Conservation (phyloP, 1,140 invertebrate species). For the Drosophila obscura region DNA sequence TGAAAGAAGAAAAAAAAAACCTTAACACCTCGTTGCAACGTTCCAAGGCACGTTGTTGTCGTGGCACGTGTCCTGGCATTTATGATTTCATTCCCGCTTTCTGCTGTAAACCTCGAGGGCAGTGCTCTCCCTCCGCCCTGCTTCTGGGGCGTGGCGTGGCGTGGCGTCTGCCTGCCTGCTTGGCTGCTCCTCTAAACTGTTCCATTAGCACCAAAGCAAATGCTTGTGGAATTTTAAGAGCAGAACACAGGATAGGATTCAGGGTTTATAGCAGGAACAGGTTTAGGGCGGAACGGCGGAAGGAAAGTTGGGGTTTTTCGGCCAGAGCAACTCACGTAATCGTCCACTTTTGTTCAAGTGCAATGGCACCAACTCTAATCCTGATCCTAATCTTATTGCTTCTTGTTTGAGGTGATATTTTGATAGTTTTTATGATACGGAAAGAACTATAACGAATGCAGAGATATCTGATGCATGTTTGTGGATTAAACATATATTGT, state of each 20-base stretch:
- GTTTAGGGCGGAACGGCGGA: neutral
- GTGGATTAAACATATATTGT: no score
- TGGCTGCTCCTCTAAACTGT: slow-evolving; percentile 60
- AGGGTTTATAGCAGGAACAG: neutral
- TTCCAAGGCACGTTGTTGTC: slow-evolving; percentile 34
- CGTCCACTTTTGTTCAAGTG: no score
- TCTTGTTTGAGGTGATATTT: no score
- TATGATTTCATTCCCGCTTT: slow-evolving; percentile 70
- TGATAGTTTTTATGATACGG: no score
- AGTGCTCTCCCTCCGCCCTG: slow-evolving; percentile 24
- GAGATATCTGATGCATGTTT: no score
- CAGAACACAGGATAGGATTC: slow-evolving; percentile 17
- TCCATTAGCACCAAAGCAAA: slow-evolving; percentile 63
- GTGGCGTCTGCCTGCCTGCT: slow-evolving; percentile 23
- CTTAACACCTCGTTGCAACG: slow-evolving; percentile 68
- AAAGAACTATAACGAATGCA: no score
- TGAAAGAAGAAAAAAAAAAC: neutral
- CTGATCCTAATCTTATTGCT: no score
- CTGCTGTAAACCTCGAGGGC: slow-evolving; percentile 17
- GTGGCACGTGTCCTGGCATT: slow-evolving; percentile 70
- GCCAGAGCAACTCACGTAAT: no score
- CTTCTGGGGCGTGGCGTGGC: slow-evolving; percentile 1
- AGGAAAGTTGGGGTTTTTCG: neutral
- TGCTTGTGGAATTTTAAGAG: slow-evolving; percentile 53
- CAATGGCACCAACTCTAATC: no score